Percentiles rank a stretch among this genome's conserved stretches.
Evolutionary conservation across 2,888 invertebrate species (phyloP).

Genomic region (Cheilosia urbana): DNA sequence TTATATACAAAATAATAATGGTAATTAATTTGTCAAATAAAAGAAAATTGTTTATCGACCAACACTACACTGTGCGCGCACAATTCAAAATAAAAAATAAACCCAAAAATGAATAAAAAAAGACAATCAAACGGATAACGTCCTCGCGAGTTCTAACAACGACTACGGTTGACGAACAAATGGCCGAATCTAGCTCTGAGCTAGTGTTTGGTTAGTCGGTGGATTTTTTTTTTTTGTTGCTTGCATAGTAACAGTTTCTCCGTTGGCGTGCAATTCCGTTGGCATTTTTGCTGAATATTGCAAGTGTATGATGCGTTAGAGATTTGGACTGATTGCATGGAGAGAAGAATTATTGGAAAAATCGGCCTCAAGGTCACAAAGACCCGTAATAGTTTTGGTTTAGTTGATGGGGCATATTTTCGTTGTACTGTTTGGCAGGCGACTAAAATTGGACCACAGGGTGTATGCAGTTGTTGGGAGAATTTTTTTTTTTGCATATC

Average conservation of each 20-base stretch:
- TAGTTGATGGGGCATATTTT: background rate
- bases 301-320: background rate
- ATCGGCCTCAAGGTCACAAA: slow-evolving; percentile 1
- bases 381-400: background rate
- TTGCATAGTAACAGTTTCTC: slow-evolving; percentile 1
- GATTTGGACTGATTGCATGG: background rate
- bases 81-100: slow-evolving; percentile 44
- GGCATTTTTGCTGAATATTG: no score
- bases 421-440: no score
- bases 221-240: background rate
- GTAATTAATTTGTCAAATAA: slow-evolving; percentile 60
- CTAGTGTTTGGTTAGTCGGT: slow-evolving; percentile 4
- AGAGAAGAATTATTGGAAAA: background rate
- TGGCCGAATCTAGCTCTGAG: slow-evolving; percentile 77
- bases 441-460: no score
- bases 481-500: no score
- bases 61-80: slow-evolving; percentile 76
- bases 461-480: no score
- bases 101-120: slow-evolving; percentile 39
- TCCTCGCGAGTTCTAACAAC: slow-evolving; percentile 77
- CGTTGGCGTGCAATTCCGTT: background rate
- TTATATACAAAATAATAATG: slow-evolving; percentile 29
- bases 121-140: slow-evolving; percentile 73
- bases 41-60: slow-evolving; percentile 63
- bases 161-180: slow-evolving; percentile 80